A percentile compares a stretch with the other conserved stretches of the same genome.
phyloP scores from a whole-genome alignment of 1,140 invertebrate species.

The Schlechtendalia chinensis region DNA sequence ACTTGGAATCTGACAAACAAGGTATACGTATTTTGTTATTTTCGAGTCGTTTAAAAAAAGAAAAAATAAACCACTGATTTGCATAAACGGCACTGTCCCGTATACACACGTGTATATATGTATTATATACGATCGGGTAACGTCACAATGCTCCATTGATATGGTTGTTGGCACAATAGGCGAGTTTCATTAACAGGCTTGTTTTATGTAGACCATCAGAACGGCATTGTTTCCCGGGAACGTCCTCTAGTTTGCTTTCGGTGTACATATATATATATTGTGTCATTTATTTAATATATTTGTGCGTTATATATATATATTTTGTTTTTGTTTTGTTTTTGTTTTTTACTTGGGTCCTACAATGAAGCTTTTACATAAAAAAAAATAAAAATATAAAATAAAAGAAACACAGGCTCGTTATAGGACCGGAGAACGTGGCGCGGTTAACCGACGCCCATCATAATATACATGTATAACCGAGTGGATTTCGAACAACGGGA shows the following conservation, averaged over 20 bases:
- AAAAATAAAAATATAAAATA: not conserved
- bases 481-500: not conserved
- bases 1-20: constrained; percentile 21
- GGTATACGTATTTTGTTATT: constrained; percentile 8
- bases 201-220: constrained; percentile 48
- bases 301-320: not conserved
- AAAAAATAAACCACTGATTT: constrained; percentile 48
- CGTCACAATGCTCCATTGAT: constrained; percentile 45
- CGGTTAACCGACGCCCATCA: constrained; percentile 12
- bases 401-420: constrained; percentile 23
- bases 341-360: not conserved
- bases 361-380: constrained; percentile 27
- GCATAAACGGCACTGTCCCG: constrained; percentile 36
- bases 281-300: constrained; percentile 17
- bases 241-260: constrained; percentile 47
- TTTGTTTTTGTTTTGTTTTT: not conserved
- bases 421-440: not conserved
- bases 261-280: constrained; percentile 2
- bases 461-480: not conserved
- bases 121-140: not conserved
- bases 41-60: constrained; percentile 27
- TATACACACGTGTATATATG: no score
- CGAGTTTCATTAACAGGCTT: constrained; percentile 48
- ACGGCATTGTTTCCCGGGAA: constrained; percentile 42
- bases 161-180: constrained; percentile 35